Conservation (phyloP, 2,113 vertebrate genomes). For the Channa argus region DNA sequence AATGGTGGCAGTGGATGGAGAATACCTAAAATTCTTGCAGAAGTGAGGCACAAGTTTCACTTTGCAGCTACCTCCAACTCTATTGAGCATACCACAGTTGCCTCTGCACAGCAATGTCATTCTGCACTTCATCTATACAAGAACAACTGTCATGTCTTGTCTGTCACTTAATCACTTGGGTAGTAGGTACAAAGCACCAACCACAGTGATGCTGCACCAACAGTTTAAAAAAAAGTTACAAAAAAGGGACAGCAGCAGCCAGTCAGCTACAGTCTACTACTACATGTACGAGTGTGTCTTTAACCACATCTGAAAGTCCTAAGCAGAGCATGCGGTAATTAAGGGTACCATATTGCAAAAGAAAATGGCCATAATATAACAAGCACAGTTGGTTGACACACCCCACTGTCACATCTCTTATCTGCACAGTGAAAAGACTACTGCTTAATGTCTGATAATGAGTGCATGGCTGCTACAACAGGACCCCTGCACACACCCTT, state of each 20-base stretch:
- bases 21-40: conserved; percentile 59
- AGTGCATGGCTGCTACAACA: conserved; percentile 55
- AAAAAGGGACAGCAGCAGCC: not conserved
- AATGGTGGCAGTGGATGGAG: not conserved
- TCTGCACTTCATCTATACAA: conserved; percentile 52
- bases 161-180: conserved; percentile 21
- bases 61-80: conserved; percentile 45
- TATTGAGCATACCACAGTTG: conserved; percentile 34
- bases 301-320: conserved; percentile 5
- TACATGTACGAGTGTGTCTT: not conserved
- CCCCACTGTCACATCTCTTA: conserved; percentile 74
- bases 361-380: conserved; percentile 16
- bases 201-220: conserved; percentile 13
- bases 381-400: conserved; percentile 50
- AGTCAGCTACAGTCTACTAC: not conserved
- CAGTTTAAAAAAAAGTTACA: not conserved
- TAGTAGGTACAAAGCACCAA: conserved; percentile 2
- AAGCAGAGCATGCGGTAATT: not conserved
- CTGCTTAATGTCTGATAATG: conserved; percentile 74
- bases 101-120: conserved; percentile 61
- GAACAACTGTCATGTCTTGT: conserved; percentile 35
- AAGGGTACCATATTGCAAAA: conserved; percentile 13
- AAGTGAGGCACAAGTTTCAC: conserved; percentile 46
- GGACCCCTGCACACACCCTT: conserved; percentile 30
- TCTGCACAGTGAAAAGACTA: conserved; percentile 74